Conservation (phyloP, 2,113 vertebrate genomes). For the Pongo pygmaeus region DNA sequence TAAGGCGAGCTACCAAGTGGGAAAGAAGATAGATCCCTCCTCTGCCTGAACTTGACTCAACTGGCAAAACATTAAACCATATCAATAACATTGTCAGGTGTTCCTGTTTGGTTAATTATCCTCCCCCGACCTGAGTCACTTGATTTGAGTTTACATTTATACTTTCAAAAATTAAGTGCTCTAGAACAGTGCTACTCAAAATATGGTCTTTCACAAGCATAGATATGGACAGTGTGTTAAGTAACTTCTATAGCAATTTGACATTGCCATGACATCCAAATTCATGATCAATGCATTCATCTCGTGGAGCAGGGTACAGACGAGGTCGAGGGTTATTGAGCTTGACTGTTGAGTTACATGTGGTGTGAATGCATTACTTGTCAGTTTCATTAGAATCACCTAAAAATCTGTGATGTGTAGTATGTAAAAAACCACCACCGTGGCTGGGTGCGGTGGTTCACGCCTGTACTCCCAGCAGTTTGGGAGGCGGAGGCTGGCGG, state of each 20-base stretch:
- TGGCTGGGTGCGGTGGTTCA: too few species aligned
- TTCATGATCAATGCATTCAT: neutral
- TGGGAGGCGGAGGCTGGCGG: too few species aligned
- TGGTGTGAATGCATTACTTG: neutral
- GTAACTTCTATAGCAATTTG: neutral
- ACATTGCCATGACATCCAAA: neutral
- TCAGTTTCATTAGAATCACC: neutral
- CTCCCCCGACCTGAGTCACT: neutral
- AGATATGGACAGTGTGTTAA: neutral
- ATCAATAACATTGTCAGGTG: neutral
- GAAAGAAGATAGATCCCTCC: neutral
- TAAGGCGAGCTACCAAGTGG: neutral
- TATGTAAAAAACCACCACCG: neutral
- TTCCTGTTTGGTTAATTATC: conserved; percentile 12
- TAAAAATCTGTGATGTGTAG: neutral
- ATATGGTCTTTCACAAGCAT: neutral
- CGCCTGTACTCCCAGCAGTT: too few species aligned
- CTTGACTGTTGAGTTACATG: neutral
- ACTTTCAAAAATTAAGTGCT: conserved; percentile 7
- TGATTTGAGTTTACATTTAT: conserved; percentile 20
- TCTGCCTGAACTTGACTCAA: conserved; percentile 7
- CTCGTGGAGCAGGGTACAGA: neutral
- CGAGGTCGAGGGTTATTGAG: neutral
- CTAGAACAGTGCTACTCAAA: neutral
- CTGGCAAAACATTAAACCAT: neutral